These are phyloP conservation scores for Synchiropus splendidus DNA, from an alignment of 2,113 vertebrate species.

Conservation along the genomic window DNA sequence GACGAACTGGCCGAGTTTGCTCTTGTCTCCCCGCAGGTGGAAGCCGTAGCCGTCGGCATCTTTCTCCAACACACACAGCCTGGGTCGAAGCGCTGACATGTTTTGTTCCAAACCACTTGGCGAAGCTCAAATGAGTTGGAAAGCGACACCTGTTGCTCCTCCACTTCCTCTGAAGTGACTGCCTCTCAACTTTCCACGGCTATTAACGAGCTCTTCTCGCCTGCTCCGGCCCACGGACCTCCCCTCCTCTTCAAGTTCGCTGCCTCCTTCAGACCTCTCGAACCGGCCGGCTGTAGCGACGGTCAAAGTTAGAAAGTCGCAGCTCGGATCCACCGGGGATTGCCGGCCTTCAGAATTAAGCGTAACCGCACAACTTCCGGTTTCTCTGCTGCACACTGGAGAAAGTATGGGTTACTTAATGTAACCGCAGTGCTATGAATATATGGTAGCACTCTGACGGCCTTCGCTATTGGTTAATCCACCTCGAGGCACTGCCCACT, in stretches of 20 bases:
- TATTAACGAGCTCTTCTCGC: conserved; percentile 6
- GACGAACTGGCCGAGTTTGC: conserved; percentile 83
- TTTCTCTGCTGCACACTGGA: too few species aligned
- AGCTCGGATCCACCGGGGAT: too few species aligned
- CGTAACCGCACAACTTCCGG: too few species aligned
- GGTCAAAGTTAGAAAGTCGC: too few species aligned
- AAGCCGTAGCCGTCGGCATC: conserved; percentile 78
- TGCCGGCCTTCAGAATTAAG: too few species aligned
- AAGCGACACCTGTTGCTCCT: conserved; percentile 25
- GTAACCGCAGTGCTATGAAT: too few species aligned
- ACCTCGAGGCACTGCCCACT: too few species aligned
- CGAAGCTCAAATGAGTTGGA: not conserved
- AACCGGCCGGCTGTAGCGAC: too few species aligned
- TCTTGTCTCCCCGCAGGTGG: conserved; percentile 83
- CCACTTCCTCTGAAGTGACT: conserved; percentile 26
- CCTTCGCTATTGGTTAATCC: too few species aligned
- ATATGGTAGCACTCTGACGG: too few species aligned
- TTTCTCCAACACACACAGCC: conserved; percentile 77
- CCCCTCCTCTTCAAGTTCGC: conserved; percentile 17
- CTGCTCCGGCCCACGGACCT: conserved; percentile 13
- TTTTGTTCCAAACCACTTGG: not conserved
- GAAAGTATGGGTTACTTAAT: too few species aligned
- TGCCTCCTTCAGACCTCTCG: conserved; percentile 1
- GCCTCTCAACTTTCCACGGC: conserved; percentile 11
- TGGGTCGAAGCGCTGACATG: conserved; percentile 65